Base-by-base conservation (phyloP, 2,113 vertebrate genomes). In the Thalassoma bifasciatum region DNA sequence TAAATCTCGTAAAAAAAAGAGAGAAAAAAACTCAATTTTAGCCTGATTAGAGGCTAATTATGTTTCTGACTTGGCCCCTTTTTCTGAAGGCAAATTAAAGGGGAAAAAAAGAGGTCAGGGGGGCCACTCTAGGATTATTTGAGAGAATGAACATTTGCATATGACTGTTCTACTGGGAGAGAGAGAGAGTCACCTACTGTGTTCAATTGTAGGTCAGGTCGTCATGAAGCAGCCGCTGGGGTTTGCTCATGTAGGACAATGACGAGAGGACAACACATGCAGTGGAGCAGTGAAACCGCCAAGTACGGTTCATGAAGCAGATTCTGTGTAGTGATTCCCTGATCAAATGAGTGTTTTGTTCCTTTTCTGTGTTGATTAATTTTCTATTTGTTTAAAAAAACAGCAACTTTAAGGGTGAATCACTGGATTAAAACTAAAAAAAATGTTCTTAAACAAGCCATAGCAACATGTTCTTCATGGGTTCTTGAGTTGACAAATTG, bases 171-270 rank as follows among this genome's bases (percentile, higher is more conserved):
- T 38, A 50, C 14, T 52, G 36, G 53, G 17, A 49, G 68, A 71
- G 17, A 49, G 68, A 71, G 61, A 63, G 57, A 19, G 44, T 51
- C 69, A 36, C 21, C 52, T n/a, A 38, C 60, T 53, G 47, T 37
- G 62, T 24, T 12, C 21, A 49, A 68, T 66, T 75, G 75, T 84
- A 72, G 78, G 80, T 77, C 75, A 84, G 53, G 53, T 38, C 77
- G 42, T 63, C 42, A 56, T 14, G 3, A 24, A 75, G 66, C 36
- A 75, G 66, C 66, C 10, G 2, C 10, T 74, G 79, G 70, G 70
- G 85, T 70, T 61, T 63, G 22, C 26, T 53, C 56, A 75, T 85
- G 21, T 72, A 72, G 71, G 67, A 70, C 47, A 62, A 72, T 49
- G 75, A 67, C 62, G 42, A 65, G n/a, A 63, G 51, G 57, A 36